Base-by-base conservation (phyloP, 2,888 invertebrate species). In the Gerris lacustris region DNA sequence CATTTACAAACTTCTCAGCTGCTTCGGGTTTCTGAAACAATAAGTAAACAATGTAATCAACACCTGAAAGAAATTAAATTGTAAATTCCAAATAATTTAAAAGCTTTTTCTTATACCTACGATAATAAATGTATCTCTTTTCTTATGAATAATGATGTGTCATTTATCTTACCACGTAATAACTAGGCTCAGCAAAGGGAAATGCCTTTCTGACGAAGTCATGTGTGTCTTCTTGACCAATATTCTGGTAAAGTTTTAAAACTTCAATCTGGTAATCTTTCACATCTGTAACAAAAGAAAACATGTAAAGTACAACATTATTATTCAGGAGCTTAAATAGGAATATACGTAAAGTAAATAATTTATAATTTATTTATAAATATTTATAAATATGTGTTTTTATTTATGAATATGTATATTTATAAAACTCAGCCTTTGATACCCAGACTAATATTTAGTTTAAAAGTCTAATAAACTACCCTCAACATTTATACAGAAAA, bases 1-100 rank as follows among this genome's bases (percentile, higher is more conserved):
- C 79, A 44, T 83, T 80, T 6, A 83, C 78, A 78, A 86, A 87
- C 73, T 85, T 82, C 73, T 83, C 84, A 6, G 87, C 85, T 66
- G 82, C 82, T 76, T 86, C 84, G 5, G 81, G 79, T 78, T 84
- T 84, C 85, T 86, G 79, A 15, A 72, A 73, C 55, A 55, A 55
- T 11, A 11, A 11, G 15, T 15, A 55, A 15, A 55, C 55, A 55
- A 11, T 55, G 55, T 55, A 11, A 55, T 15, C 2, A 4, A 5
- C 55, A 55, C 31, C 31, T 4, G 55, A 11, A 11, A 11, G 55
- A 55, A 55, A 55, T 5, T 11, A 11, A 11, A 55, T 9, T 5
- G n/a, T n/a, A 55, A 55, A 55, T 55, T 11, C 15, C 55, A 55
- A 55, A 55, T 55, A 15, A 15, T 55, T 55, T 11, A 55, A 55